A percentile compares a stretch with the other conserved stretches of the same genome.
Conservation (phyloP, 2,113 vertebrate species). For the Esox niger region DNA sequence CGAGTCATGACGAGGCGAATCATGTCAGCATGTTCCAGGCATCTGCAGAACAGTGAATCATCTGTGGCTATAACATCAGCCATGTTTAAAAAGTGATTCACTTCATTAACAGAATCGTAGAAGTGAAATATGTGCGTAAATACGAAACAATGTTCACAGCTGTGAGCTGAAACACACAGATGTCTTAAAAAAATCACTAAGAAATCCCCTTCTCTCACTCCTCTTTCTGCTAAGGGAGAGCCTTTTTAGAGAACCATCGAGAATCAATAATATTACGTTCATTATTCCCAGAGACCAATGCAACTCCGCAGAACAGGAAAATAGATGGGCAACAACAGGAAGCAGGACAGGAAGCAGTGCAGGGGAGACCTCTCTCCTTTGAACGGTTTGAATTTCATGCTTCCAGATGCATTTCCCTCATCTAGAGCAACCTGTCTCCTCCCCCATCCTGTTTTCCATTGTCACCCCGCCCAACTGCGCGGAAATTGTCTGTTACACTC, state of each 20-base stretch:
- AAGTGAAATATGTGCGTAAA: too few species aligned
- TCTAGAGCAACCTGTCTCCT: conserved; percentile 27
- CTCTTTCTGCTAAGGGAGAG: background rate
- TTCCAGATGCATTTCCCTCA: conserved; percentile 36
- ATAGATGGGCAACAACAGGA: conserved; percentile 21
- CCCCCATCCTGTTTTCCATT: conserved; percentile 44
- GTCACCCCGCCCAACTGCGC: conserved; percentile 16
- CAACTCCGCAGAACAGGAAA: conserved; percentile 55
- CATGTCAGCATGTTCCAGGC: too few species aligned
- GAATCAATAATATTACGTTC: conserved; percentile 49
- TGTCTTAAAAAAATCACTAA: too few species aligned
- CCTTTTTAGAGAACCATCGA: conserved; percentile 26
- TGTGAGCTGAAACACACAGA: too few species aligned
- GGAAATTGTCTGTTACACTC: background rate
- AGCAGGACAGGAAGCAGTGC: conserved; percentile 33
- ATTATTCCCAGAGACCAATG: conserved; percentile 52
- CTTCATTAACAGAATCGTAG: too few species aligned
- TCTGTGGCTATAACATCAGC: too few species aligned
- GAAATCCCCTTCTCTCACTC: too few species aligned
- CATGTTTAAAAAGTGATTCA: too few species aligned
- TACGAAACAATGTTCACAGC: too few species aligned
- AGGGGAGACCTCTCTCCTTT: conserved; percentile 28
- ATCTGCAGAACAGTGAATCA: too few species aligned
- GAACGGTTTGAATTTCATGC: conserved; percentile 51
- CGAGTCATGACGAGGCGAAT: too few species aligned